Evolutionary conservation across 2,797 vertebrate species (phyloP).

Genomic region (Rhinogobio ventralis): DNA sequence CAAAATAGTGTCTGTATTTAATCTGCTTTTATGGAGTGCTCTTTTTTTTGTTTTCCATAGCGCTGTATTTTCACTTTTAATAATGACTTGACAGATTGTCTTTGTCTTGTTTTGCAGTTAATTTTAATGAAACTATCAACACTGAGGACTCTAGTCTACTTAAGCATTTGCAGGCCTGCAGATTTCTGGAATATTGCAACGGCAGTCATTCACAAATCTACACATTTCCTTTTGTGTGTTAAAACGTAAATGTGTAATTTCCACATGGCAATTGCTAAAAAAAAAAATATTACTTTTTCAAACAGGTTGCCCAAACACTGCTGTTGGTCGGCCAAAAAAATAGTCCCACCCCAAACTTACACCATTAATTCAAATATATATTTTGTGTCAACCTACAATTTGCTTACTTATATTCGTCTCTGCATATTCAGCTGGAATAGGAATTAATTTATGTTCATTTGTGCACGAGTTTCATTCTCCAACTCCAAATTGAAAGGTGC

Average conservation of each 20-base stretch:
- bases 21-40: constrained; percentile 56
- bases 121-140: constrained; percentile 40
- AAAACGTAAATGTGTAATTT: background rate
- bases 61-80: constrained; percentile 54
- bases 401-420: background rate
- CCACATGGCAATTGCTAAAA: background rate
- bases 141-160: constrained; percentile 1
- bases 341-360: background rate
- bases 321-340: background rate
- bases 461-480: too few species aligned
- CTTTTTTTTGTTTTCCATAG: constrained; percentile 42
- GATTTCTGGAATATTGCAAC: constrained; percentile 6
- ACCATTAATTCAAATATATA: background rate
- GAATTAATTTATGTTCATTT: background rate
- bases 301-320: background rate
- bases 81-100: constrained; percentile 37
- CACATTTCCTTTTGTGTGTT: background rate
- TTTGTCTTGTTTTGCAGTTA: constrained; percentile 35
- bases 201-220: background rate
- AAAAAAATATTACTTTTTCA: background rate
- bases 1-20: constrained; percentile 58
- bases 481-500: background rate
- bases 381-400: background rate
- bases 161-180: constrained; percentile 1
- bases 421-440: background rate